Base-by-base conservation (phyloP, 2,888 invertebrate genomes). In the Amaurobius ferox region DNA sequence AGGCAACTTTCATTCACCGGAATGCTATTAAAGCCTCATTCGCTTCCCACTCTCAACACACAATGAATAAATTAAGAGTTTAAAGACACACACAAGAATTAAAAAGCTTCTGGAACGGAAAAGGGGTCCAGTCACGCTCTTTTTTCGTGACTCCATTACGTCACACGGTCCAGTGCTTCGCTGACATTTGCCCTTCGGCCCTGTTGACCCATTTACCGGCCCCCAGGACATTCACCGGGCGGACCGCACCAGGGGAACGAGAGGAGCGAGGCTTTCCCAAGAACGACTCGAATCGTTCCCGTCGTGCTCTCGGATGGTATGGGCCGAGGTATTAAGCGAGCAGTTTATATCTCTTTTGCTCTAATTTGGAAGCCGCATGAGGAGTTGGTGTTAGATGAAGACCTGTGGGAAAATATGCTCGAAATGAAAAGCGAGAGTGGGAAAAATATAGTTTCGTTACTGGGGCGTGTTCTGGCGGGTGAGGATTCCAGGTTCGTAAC, bases 111-210 rank as follows among this genome's bases (percentile, higher is more conserved):
- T 19, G 26, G 64, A 6, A 66, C 19, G 30, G 64, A 55, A 19
- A 13, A n/a, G 40, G 44, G 30, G 32, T 40, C 67, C 19, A 81
- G 81, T 81, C 81, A 81, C 81, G 81, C 76, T 70, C 39, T 78
- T 61, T 66, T 78, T 78, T 73, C 77, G 76, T 72, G 77, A 71
- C 83, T 83, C 48, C 83, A 83, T 83, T 83, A 77, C 83, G 83
- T 83, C 83, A 83, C 77, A 83, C 83, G 83, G 83, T 83, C 83
- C 83, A 83, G 55, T 83, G 83, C 70, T 83, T 83, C 74, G 23
- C 77, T 72, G 74, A 83, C 83, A 83, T 83, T 83, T 83, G 83
- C 83, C 83, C 83, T 83, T 83, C 83, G 83, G 77, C 83, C 83
- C 77, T 44, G 83, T 70, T 83, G 83, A 76, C 77, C 83, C 83